Evolutionary conservation across 2,113 vertebrate genomes (phyloP).

Genomic region (Sebastes schlegelii): DNA sequence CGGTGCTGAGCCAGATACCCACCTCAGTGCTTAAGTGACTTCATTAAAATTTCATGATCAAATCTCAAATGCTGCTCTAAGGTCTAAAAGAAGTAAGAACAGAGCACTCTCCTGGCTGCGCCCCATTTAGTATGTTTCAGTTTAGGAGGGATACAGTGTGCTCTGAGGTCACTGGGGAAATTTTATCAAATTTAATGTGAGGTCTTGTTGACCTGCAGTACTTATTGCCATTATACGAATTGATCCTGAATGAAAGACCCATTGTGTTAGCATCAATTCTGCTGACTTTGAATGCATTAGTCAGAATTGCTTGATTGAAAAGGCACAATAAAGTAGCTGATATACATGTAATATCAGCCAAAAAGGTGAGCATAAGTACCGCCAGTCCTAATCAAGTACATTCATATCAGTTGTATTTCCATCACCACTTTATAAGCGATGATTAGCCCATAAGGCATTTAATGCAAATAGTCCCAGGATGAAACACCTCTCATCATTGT

Average conservation of each 20-base stretch:
- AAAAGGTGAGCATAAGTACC: neutral
- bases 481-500: slow-evolving; percentile 27
- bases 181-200: slow-evolving; percentile 13
- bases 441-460: slow-evolving; percentile 12
- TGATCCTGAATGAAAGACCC: slow-evolving; percentile 3
- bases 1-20: slow-evolving; percentile 20
- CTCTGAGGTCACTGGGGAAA: neutral
- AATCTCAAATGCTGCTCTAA: slow-evolving; percentile 38
- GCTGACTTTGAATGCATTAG: neutral
- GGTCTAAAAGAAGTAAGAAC: slow-evolving; percentile 48
- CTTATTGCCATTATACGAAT: neutral
- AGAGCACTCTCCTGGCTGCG: slow-evolving; percentile 22
- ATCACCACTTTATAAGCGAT: neutral
- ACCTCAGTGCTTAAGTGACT: slow-evolving; percentile 46
- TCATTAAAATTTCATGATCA: slow-evolving; percentile 65
- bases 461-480: slow-evolving; percentile 31
- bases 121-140: slow-evolving; percentile 1
- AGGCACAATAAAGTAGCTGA: neutral
- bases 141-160: neutral
- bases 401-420: neutral
- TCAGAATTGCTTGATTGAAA: neutral
- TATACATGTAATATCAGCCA: neutral
- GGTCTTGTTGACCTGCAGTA: neutral
- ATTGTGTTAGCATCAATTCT: neutral
- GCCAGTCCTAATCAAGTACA: neutral